phyloP scores from a whole-genome alignment of 2,888 invertebrate genomes.

The Mythimna loreyi region DNA sequence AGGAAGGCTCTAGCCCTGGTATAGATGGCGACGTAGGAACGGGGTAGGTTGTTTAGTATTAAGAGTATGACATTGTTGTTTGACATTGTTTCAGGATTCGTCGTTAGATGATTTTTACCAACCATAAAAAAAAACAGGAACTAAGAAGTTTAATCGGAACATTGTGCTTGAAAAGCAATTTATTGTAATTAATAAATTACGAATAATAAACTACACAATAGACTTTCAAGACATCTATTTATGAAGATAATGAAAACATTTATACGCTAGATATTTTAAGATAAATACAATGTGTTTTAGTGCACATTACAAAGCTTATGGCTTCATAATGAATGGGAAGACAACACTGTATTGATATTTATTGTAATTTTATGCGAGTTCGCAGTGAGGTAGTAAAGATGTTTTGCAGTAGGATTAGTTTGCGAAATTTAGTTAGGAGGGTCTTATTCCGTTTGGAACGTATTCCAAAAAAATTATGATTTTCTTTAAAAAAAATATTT shows the following conservation, averaged over 20 bases:
- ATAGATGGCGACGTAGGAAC: too few relatives aligned
- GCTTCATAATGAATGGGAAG: conserved; percentile 59
- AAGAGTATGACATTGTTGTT: too few relatives aligned
- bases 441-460: too few relatives aligned
- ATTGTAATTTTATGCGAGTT: conserved; percentile 61
- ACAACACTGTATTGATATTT: conserved; percentile 44
- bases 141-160: neutral
- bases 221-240: conserved; percentile 23
- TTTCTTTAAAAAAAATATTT: too few relatives aligned
- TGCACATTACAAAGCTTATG: conserved; percentile 45
- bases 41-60: too few relatives aligned
- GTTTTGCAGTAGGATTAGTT: conserved; percentile 30
- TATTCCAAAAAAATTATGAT: too few relatives aligned
- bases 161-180: neutral
- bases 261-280: conserved; percentile 31
- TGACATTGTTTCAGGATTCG: too few relatives aligned
- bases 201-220: neutral
- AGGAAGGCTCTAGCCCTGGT: too few relatives aligned
- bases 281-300: conserved; percentile 27
- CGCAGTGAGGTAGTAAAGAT: neutral
- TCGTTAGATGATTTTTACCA: too few relatives aligned
- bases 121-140: neutral
- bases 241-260: conserved; percentile 52
- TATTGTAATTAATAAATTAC: conserved; percentile 13
- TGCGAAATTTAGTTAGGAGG: too few relatives aligned